phyloP scores from a whole-genome alignment of 2,888 invertebrate genomes.

The Meteorus cinctellus region DNA sequence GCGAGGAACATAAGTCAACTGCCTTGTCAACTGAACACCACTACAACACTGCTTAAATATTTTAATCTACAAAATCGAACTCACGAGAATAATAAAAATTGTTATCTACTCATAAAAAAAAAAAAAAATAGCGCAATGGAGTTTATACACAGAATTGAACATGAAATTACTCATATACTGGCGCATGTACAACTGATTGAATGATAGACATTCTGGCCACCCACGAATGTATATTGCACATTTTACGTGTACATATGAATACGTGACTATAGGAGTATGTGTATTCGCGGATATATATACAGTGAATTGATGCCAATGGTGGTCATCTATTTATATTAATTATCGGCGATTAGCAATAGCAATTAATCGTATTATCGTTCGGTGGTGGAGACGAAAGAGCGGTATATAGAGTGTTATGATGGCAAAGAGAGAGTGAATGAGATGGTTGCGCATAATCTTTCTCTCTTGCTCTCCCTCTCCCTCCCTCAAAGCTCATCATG shows the following conservation, averaged over 20 bases:
- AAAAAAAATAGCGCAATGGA: no score
- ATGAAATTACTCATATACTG: no score
- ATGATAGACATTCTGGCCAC: not conserved
- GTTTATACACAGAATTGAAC: no score
- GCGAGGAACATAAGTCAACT: no score
- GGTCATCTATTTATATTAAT: constrained; percentile 73
- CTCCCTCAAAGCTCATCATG: constrained; percentile 53
- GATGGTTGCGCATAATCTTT: constrained; percentile 18
- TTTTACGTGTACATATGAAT: not conserved
- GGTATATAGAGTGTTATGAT: constrained; percentile 11
- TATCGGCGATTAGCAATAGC: constrained; percentile 70
- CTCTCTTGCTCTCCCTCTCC: constrained; percentile 20
- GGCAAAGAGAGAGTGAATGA: constrained; percentile 20
- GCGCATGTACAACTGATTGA: not conserved
- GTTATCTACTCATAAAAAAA: no score
- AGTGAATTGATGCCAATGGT: constrained; percentile 66
- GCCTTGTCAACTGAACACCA: no score
- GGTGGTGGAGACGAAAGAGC: not conserved
- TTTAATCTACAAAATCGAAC: no score
- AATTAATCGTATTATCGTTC: constrained; percentile 72
- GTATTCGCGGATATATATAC: not conserved
- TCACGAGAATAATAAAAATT: no score
- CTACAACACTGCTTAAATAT: no score
- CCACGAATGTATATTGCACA: not conserved
- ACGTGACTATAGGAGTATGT: not conserved